Percentiles rank a stretch among this genome's conserved stretches.
These are phyloP conservation scores for Meloidogyne chitwoodi DNA, from an alignment of 1,140 invertebrate species.

Conservation along the genomic window DNA sequence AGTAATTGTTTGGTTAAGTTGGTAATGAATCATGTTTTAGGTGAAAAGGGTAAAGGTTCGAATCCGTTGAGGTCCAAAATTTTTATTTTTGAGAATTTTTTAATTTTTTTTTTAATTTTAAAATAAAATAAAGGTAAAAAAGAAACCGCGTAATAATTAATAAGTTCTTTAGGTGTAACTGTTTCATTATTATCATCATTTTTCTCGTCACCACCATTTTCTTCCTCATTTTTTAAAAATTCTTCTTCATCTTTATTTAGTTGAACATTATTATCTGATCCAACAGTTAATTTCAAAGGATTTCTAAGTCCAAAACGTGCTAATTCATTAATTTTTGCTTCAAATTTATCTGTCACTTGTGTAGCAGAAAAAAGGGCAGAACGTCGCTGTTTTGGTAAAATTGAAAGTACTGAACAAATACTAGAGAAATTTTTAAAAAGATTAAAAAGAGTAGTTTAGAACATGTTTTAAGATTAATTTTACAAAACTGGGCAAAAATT, in stretches of 20 bases:
- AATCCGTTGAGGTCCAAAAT: neutral
- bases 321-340: constrained; percentile 70
- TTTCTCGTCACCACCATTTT: constrained; percentile 12
- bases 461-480: too few relatives aligned
- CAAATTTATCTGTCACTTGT: constrained; percentile 80
- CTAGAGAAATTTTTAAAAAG: constrained; percentile 56
- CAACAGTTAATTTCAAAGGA: constrained; percentile 83
- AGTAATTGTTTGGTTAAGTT: too few relatives aligned
- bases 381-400: constrained; percentile 82
- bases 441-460: too few relatives aligned
- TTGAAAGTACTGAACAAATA: constrained; percentile 83
- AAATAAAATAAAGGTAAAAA: too few relatives aligned
- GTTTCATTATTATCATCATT: constrained; percentile 2
- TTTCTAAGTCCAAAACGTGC: constrained; percentile 89
- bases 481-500: neutral
- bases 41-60: neutral
- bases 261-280: constrained; percentile 69
- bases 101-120: neutral
- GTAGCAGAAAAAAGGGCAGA: constrained; percentile 98
- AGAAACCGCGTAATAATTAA: constrained; percentile 72
- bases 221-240: neutral
- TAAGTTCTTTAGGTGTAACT: constrained; percentile 41
- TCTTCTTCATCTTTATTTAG: constrained; percentile 8
- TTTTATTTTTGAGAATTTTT: neutral
- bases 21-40: too few relatives aligned